Conservation (phyloP, 1,140 invertebrate species). For the Musca vetustissima region DNA sequence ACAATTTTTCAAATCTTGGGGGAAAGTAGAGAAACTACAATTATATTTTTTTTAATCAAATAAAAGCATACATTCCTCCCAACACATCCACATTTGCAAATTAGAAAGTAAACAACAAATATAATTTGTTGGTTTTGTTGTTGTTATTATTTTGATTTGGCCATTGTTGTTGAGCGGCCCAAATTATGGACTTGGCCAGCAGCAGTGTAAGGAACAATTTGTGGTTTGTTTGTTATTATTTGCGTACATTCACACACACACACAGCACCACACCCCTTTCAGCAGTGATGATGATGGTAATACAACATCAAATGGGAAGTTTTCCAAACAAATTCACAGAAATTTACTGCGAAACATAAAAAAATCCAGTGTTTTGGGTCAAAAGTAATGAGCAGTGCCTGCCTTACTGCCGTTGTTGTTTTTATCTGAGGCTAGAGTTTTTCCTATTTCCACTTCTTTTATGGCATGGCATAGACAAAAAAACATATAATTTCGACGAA, state of each 20-base stretch:
- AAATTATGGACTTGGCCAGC: not conserved
- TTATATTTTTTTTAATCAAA: too few species aligned
- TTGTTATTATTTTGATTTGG: not conserved
- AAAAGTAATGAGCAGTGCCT: not conserved
- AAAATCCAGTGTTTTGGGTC: slow-evolving; percentile 11
- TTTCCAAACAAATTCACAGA: not conserved
- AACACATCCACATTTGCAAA: too few species aligned
- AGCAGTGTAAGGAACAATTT: not conserved
- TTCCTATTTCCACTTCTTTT: too few species aligned
- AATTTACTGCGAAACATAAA: slow-evolving; percentile 15
- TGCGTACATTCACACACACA: too few species aligned
- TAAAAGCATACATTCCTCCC: too few species aligned
- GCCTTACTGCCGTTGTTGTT: not conserved
- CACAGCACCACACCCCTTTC: too few species aligned
- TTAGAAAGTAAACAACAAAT: too few species aligned
- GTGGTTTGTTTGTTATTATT: slow-evolving; percentile 6
- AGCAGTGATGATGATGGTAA: too few species aligned
- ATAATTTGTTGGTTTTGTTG: too few species aligned
- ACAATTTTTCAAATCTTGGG: too few species aligned
- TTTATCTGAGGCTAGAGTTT: not conserved
- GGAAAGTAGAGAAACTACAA: too few species aligned
- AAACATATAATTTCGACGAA: not conserved
- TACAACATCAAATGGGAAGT: not conserved
- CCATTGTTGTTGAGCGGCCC: not conserved
- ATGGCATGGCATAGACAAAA: not conserved